Conservation (phyloP, 2,113 vertebrate species). For the Ptychochromis oligacanthus region DNA sequence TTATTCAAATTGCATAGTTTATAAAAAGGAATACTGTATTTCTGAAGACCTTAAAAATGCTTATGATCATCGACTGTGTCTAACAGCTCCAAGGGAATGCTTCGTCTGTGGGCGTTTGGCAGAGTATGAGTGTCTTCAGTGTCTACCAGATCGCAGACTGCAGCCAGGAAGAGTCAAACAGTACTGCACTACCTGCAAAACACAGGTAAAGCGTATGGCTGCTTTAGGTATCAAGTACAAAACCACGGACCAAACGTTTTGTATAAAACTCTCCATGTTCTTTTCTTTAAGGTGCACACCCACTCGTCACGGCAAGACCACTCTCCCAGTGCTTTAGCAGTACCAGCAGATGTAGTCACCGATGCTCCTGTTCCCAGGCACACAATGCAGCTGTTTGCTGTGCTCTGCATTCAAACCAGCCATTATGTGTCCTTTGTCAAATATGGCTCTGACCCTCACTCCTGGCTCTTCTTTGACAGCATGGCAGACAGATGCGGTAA, state of each 20-base stretch:
- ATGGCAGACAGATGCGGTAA: slow-evolving; percentile 84
- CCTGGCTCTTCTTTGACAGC: slow-evolving; percentile 87
- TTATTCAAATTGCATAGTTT: not conserved
- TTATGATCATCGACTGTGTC: not conserved
- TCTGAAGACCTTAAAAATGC: not conserved
- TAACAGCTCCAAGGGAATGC: slow-evolving; percentile 77
- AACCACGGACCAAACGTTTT: too few species aligned
- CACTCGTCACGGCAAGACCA: slow-evolving; percentile 72
- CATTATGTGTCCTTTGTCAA: slow-evolving; percentile 86
- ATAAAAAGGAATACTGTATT: not conserved
- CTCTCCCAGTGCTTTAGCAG: slow-evolving; percentile 46
- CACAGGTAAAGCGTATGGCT: slow-evolving; percentile 67
- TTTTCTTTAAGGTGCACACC: slow-evolving; percentile 72
- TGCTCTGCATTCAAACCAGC: slow-evolving; percentile 85
- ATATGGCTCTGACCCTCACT: slow-evolving; percentile 70
- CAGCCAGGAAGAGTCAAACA: slow-evolving; percentile 80
- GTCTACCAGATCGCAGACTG: slow-evolving; percentile 79
- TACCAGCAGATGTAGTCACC: slow-evolving; percentile 21
- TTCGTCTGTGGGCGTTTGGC: slow-evolving; percentile 79
- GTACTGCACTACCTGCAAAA: slow-evolving; percentile 77
- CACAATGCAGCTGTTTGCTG: slow-evolving; percentile 81
- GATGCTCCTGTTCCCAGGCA: slow-evolving; percentile 44
- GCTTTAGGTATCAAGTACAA: not conserved
- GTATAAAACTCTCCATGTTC: not conserved
- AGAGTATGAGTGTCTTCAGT: slow-evolving; percentile 77